A percentile compares a stretch with the other conserved stretches of the same genome.
These are phyloP conservation scores for Euzetes globulus DNA, from an alignment of 2,888 invertebrate genomes.

Conservation along the genomic window DNA sequence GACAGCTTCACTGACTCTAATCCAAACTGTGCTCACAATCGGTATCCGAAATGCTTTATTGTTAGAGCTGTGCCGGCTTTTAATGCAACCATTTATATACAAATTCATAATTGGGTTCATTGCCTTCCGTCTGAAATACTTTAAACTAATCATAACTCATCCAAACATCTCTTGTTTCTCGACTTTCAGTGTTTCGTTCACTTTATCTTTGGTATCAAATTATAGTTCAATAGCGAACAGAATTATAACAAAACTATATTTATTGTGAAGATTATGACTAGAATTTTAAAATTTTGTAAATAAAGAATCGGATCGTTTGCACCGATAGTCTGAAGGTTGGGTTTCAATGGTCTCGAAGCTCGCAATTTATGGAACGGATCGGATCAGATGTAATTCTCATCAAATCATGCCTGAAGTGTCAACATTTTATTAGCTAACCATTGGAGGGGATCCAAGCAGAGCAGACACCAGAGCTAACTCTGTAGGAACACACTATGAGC, in stretches of 20 bases:
- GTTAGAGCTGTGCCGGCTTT: constrained; percentile 14
- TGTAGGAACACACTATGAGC: not conserved
- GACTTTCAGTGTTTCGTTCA: not conserved
- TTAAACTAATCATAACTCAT: constrained; percentile 26
- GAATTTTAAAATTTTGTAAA: too few relatives aligned
- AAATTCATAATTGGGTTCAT: constrained; percentile 30
- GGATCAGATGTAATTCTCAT: constrained; percentile 12
- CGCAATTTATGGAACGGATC: too few relatives aligned
- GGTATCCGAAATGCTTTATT: constrained; percentile 9
- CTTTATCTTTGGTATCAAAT: not conserved
- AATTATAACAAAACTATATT: not conserved
- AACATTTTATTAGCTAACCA: constrained; percentile 23
- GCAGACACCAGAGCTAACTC: not conserved
- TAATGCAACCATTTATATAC: constrained; percentile 26
- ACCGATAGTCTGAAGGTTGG: too few relatives aligned
- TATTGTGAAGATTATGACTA: not conserved
- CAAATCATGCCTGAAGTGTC: constrained; percentile 22
- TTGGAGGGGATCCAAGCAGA: constrained; percentile 18
- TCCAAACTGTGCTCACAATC: not conserved
- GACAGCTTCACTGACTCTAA: not conserved
- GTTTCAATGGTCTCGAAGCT: too few relatives aligned
- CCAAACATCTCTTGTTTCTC: constrained; percentile 14
- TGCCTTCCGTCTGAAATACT: not conserved
- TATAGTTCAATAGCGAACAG: constrained; percentile 2
- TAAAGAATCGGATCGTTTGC: too few relatives aligned